Percentiles rank a stretch among this genome's conserved stretches.
phyloP scores from a whole-genome alignment of 2,113 vertebrate species.

The Polyodon spathula region DNA sequence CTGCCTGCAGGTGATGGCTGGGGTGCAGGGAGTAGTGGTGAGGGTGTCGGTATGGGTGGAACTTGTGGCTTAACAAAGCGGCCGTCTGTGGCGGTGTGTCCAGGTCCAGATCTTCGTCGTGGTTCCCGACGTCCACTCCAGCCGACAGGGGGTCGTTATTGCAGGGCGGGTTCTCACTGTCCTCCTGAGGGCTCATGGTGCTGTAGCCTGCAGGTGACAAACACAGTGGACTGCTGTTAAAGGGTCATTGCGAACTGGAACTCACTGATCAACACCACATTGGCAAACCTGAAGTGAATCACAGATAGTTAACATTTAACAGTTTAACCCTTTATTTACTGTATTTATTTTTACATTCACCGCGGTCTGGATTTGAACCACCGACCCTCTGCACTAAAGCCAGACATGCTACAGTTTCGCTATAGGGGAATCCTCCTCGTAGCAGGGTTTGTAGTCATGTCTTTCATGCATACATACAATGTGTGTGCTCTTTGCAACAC shows the following conservation, averaged over 20 bases:
- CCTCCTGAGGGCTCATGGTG: constrained; percentile 97
- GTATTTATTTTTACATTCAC: too few relatives aligned
- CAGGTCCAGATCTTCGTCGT: constrained; percentile 89
- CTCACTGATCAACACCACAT: too few relatives aligned
- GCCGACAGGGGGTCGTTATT: constrained; percentile 88
- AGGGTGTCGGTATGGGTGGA: constrained; percentile 77
- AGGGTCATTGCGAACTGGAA: background rate
- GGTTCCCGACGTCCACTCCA: constrained; percentile 83
- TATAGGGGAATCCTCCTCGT: too few relatives aligned
- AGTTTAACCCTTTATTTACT: too few relatives aligned
- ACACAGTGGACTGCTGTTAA: background rate
- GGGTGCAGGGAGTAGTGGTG: constrained; percentile 79
- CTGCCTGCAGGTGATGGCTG: constrained; percentile 87
- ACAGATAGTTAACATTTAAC: too few relatives aligned
- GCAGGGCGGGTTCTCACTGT: constrained; percentile 91
- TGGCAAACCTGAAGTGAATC: too few relatives aligned
- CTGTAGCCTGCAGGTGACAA: constrained; percentile 73
- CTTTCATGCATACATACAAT: too few relatives aligned
- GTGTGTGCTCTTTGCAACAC: too few relatives aligned
- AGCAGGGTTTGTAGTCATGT: too few relatives aligned
- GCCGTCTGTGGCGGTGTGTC: constrained; percentile 91
- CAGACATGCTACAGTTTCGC: too few relatives aligned
- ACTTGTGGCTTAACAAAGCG: constrained; percentile 88
- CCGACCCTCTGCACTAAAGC: too few relatives aligned
- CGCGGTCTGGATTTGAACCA: too few relatives aligned